phyloP scores from a whole-genome alignment of 2,797 vertebrate genomes.

The Chrysocyon brachyurus region DNA sequence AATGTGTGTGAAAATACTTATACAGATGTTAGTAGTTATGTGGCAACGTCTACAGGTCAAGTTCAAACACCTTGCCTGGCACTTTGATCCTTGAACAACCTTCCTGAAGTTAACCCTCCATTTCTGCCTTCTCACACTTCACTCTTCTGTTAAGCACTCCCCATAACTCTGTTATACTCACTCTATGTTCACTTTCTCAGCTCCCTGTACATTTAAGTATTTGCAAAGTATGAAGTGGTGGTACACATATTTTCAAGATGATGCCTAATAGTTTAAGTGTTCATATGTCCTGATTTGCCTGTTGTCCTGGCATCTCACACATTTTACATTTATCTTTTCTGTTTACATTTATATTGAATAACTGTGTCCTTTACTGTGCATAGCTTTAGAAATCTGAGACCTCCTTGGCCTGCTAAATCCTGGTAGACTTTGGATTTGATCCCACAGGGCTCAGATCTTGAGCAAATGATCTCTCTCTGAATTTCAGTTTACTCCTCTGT shows the following conservation, averaged over 20 bases:
- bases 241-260: not conserved
- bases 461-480: not conserved
- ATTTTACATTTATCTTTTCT: not conserved
- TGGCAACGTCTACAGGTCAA: not conserved
- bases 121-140: not conserved
- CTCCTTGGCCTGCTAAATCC: not conserved
- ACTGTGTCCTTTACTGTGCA: not conserved
- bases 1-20: not conserved
- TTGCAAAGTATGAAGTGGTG: not conserved
- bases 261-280: not conserved
- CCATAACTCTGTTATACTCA: not conserved
- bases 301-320: not conserved
- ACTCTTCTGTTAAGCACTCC: not conserved
- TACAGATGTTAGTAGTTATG: not conserved
- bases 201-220: not conserved
- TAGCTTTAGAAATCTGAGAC: not conserved
- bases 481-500: not conserved
- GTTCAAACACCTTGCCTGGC: not conserved
- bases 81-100: not conserved
- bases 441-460: not conserved
- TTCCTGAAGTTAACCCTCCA: not conserved
- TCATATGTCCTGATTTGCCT: not conserved
- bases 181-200: not conserved
- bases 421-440: not conserved
- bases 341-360: not conserved